phyloP scores from a whole-genome alignment of 2,888 invertebrate species.

The Lochmaea capreae region DNA sequence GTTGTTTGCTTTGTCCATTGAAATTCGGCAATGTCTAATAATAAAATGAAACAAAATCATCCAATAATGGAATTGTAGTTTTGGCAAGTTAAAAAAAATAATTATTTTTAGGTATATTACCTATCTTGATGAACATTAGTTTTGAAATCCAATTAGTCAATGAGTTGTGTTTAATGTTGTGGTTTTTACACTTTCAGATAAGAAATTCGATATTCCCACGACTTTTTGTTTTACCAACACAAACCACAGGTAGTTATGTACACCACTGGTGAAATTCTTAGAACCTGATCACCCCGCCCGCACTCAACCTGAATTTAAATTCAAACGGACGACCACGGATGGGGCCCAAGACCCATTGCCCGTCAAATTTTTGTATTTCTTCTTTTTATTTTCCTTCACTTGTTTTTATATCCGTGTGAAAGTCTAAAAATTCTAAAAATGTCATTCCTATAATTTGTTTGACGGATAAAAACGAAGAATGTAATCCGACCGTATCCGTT shows the following conservation, averaged over 20 bases:
- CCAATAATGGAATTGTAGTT: too few relatives aligned
- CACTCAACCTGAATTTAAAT: constrained; percentile 59
- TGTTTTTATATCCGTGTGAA: constrained; percentile 51
- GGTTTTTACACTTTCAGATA: constrained; percentile 15
- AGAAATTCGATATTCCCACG: constrained; percentile 20
- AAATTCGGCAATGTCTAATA: too few relatives aligned
- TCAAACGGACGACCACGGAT: constrained; percentile 49
- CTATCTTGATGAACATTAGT: too few relatives aligned
- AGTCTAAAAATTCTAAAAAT: constrained; percentile 48
- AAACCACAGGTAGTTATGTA: constrained; percentile 23
- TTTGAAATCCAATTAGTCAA: background rate
- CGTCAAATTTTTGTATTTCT: constrained; percentile 48
- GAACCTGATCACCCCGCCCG: constrained; percentile 49
- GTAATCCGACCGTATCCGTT: constrained; percentile 30
- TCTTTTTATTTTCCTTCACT: constrained; percentile 31
- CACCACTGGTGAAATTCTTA: constrained; percentile 31
- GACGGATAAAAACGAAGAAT: constrained; percentile 44
- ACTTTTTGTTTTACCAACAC: constrained; percentile 19
- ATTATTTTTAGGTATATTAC: too few relatives aligned
- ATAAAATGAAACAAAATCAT: too few relatives aligned
- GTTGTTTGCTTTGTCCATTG: too few relatives aligned
- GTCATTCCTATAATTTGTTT: constrained; percentile 46
- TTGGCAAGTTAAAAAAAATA: too few relatives aligned
- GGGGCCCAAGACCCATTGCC: constrained; percentile 34
- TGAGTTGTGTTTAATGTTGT: constrained; percentile 14